phyloP scores from a whole-genome alignment of 53 echinoderm and acorn worm species.

The Henricia sp. region DNA sequence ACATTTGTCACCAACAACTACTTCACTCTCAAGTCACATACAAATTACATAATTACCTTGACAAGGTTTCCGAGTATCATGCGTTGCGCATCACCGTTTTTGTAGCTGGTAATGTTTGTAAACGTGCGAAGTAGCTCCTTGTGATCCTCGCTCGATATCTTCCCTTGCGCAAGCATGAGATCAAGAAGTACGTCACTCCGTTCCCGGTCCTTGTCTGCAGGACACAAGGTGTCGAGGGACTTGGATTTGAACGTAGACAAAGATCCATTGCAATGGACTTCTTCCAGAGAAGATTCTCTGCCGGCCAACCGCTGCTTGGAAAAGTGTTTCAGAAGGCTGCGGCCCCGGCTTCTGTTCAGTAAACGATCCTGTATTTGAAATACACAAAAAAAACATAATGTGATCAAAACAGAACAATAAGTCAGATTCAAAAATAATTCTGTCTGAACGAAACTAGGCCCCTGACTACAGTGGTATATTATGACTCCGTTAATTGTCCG shows the following conservation, averaged over 20 bases:
- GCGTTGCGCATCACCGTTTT: slow-evolving; percentile 93
- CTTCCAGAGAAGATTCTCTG: slow-evolving; percentile 34
- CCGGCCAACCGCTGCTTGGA: slow-evolving; percentile 68
- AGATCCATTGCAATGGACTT: slow-evolving; percentile 33
- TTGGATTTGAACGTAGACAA: slow-evolving; percentile 67
- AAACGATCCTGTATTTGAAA: slow-evolving; percentile 71
- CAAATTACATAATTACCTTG: slow-evolving; percentile 68
- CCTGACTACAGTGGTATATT: too few relatives aligned
- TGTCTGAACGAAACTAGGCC: too few relatives aligned
- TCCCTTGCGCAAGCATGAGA: slow-evolving; percentile 93
- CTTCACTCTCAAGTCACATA: too few relatives aligned
- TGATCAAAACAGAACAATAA: too few relatives aligned
- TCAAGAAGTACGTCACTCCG: slow-evolving; percentile 87
- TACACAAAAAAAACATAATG: too few relatives aligned
- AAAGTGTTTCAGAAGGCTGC: slow-evolving; percentile 77
- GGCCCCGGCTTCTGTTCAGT: slow-evolving; percentile 50
- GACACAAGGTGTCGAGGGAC: slow-evolving; percentile 75
- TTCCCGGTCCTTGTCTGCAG: slow-evolving; percentile 75
- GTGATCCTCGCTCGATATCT: slow-evolving; percentile 83
- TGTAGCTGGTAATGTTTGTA: slow-evolving; percentile 87
- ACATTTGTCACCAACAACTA: too few relatives aligned
- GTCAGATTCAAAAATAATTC: too few relatives aligned
- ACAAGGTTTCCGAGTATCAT: slow-evolving; percentile 96
- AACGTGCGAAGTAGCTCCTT: slow-evolving; percentile 83
- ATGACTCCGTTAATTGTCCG: too few relatives aligned